Evolutionary conservation across 2,888 invertebrate genomes (phyloP).

Genomic region (Cerceris rybyensis): DNA sequence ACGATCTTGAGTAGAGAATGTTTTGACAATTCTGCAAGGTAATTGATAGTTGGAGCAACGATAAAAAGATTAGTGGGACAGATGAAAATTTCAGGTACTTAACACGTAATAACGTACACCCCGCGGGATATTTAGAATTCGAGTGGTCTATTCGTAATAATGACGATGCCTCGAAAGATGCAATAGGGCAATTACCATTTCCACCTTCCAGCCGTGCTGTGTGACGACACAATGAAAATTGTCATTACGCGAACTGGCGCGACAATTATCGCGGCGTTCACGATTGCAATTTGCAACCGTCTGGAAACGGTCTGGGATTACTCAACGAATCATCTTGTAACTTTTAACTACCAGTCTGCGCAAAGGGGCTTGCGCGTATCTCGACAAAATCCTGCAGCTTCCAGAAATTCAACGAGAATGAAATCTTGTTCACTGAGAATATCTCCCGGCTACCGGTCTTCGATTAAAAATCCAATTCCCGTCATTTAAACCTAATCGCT

Average conservation of each 20-base stretch:
- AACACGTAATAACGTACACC: constrained; percentile 19
- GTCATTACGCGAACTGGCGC: constrained; percentile 78
- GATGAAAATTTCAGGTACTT: constrained; percentile 6
- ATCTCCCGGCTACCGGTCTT: neutral
- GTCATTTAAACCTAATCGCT: neutral
- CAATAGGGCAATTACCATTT: constrained; percentile 77
- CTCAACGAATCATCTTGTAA: constrained; percentile 81
- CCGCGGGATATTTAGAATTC: constrained; percentile 58
- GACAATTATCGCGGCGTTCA: constrained; percentile 81
- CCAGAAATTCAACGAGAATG: constrained; percentile 39
- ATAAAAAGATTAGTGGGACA: neutral
- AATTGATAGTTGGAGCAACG: no score
- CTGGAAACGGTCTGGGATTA: constrained; percentile 80
- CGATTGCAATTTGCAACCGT: constrained; percentile 80
- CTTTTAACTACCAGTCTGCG: constrained; percentile 79
- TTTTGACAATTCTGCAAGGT: no score
- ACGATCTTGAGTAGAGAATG: no score
- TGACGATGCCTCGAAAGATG: constrained; percentile 73
- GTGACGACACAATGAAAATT: constrained; percentile 80
- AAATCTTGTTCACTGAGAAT: constrained; percentile 44
- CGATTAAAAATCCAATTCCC: constrained; percentile 1
- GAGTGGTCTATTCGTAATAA: constrained; percentile 67
- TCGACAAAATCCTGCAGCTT: constrained; percentile 52
- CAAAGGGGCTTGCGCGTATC: constrained; percentile 52
- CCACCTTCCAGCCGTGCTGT: constrained; percentile 56